These are phyloP conservation scores for Byasa hedistus DNA, from an alignment of 2,888 invertebrate genomes.

Conservation along the genomic window DNA sequence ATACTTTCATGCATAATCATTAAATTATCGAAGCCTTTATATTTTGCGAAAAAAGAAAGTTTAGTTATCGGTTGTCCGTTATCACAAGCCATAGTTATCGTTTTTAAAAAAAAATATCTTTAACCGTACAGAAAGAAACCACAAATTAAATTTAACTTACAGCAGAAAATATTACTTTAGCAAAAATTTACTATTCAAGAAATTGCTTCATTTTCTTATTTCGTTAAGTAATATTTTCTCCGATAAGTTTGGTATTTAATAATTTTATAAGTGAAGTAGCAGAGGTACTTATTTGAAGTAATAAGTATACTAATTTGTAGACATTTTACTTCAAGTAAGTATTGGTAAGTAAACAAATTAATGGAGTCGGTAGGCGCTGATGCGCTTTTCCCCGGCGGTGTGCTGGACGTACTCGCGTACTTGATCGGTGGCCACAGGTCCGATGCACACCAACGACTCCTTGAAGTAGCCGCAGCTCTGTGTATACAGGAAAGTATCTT, in stretches of 20 bases:
- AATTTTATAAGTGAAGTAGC: constrained; percentile 25
- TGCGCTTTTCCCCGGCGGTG: constrained; percentile 90
- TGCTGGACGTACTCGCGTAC: constrained; percentile 85
- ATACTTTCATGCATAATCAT: not conserved
- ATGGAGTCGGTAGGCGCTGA: constrained; percentile 82
- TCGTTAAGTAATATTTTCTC: constrained; percentile 17
- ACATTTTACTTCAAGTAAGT: constrained; percentile 31
- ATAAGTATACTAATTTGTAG: constrained; percentile 5
- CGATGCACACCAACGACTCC: constrained; percentile 92
- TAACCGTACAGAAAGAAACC: constrained; percentile 29
- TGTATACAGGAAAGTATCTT: constrained; percentile 25
- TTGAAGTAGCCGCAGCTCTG: constrained; percentile 95
- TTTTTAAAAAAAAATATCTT: constrained; percentile 36
- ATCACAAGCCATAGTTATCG: constrained; percentile 58
- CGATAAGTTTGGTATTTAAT: constrained; percentile 2
- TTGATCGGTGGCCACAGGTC: constrained; percentile 89
- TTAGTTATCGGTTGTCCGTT: constrained; percentile 61
- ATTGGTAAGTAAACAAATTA: constrained; percentile 39
- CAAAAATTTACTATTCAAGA: constrained; percentile 1
- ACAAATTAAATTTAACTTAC: constrained; percentile 16
- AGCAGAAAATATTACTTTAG: constrained; percentile 20
- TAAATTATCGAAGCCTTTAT: constrained; percentile 42
- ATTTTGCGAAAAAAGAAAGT: constrained; percentile 50
- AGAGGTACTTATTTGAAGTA: constrained; percentile 16
- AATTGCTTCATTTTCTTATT: constrained; percentile 4